phyloP scores from a whole-genome alignment of 2,888 invertebrate genomes.

The Scaptomyza cyrtandrae region DNA sequence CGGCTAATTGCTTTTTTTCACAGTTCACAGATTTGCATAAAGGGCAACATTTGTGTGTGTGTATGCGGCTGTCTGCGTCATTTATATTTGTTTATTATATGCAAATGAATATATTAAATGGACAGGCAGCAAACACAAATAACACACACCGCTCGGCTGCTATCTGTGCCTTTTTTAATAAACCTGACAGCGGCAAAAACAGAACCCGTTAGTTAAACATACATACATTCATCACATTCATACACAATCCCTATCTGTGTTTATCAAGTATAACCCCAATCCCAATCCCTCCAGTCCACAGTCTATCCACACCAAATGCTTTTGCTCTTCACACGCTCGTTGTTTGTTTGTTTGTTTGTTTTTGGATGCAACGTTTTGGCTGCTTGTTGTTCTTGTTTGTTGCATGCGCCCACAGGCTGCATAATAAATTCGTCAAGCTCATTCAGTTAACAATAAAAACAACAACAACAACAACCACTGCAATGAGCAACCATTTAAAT shows the following conservation, averaged over 20 bases:
- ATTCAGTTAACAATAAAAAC: constrained; percentile 19
- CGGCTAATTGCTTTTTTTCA: constrained; percentile 72
- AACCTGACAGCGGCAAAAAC: constrained; percentile 52
- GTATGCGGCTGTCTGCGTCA: constrained; percentile 25
- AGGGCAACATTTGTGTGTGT: constrained; percentile 52
- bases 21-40: constrained; percentile 72
- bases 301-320: not conserved
- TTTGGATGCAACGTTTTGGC: constrained; percentile 38
- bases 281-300: not conserved
- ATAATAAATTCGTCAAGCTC: constrained; percentile 54
- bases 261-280: not conserved
- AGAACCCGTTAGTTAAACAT: constrained; percentile 36
- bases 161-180: constrained; percentile 59
- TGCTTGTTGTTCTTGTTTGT: constrained; percentile 19
- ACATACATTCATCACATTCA: constrained; percentile 6
- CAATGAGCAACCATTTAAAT: constrained; percentile 8
- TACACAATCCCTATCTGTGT: constrained; percentile 15
- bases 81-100: constrained; percentile 78
- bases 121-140: constrained; percentile 50
- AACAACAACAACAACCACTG: not conserved
- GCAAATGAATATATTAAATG: constrained; percentile 69
- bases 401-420: constrained; percentile 34
- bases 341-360: constrained; percentile 50
- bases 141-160: constrained; percentile 1
- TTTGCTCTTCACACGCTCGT: constrained; percentile 1